A percentile compares a stretch with the other conserved stretches of the same genome.
phyloP scores from a whole-genome alignment of 2,888 invertebrate species.

The Tineola bisselliella region DNA sequence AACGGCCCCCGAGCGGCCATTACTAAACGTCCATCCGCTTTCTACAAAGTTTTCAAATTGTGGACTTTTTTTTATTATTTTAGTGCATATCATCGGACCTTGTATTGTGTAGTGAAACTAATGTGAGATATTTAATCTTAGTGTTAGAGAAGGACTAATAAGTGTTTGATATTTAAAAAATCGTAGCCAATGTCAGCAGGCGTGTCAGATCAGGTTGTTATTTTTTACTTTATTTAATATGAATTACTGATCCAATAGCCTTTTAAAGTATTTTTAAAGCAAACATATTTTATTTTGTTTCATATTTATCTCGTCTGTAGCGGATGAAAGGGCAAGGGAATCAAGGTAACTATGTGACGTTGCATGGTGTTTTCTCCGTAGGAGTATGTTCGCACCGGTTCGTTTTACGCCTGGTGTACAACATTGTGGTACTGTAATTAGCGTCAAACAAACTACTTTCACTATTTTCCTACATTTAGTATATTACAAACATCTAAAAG shows the following conservation, averaged over 20 bases:
- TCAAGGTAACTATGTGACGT: slow-evolving; percentile 74
- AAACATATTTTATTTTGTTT: slow-evolving; percentile 56
- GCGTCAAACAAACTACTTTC: slow-evolving; percentile 33
- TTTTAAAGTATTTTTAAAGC: not conserved
- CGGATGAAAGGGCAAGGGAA: slow-evolving; percentile 90
- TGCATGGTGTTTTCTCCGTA: slow-evolving; percentile 57
- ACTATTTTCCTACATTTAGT: slow-evolving; percentile 25
- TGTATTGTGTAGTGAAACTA: slow-evolving; percentile 59
- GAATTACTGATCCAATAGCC: not conserved
- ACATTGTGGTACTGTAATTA: slow-evolving; percentile 32
- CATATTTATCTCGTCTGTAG: slow-evolving; percentile 67
- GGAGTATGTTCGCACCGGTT: slow-evolving; percentile 49
- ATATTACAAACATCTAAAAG: not conserved
- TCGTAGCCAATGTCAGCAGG: slow-evolving; percentile 89
- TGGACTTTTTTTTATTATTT: slow-evolving; percentile 43
- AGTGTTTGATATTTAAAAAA: slow-evolving; percentile 65
- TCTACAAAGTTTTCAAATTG: slow-evolving; percentile 37
- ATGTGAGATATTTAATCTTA: slow-evolving; percentile 58
- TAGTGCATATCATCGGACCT: slow-evolving; percentile 46
- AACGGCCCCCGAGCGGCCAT: slow-evolving; percentile 36
- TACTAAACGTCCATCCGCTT: slow-evolving; percentile 48
- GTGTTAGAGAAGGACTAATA: slow-evolving; percentile 54
- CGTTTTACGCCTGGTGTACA: slow-evolving; percentile 40
- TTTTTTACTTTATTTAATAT: slow-evolving; percentile 28
- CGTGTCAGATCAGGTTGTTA: slow-evolving; percentile 86